Evolutionary conservation across 2,888 invertebrate genomes (phyloP), one percentile per base, ranked within the genome.

Genomic region (Apamea monoglypha): DNA sequence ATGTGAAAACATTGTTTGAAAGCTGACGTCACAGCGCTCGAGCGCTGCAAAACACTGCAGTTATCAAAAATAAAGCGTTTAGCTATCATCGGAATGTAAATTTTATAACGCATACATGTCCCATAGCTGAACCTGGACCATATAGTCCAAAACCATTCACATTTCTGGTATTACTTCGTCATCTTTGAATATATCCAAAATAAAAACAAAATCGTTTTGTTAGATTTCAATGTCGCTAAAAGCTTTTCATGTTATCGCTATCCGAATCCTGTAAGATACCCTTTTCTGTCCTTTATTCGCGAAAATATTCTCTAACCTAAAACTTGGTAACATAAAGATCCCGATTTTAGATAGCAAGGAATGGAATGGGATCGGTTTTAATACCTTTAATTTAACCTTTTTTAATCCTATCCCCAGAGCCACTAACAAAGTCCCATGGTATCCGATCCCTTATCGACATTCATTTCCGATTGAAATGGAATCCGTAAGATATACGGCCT

Each of bases 1-100:
- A 36, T 53, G 47, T 29, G 25, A 71, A 67, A 64, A 71, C 50
- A 67, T 61, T 61, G 63, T 82, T 72, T 56, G n/a, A n/a, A 67
- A 66, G 12, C 36, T 87, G 78, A 83, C 53, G 59, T 72, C 56
- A 72, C 50, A 72, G 14, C 69, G n/a, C 18, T 40, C 10, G 53
- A 53, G 6, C 32, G 29, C 63, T 74, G 63, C 53, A 74, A 76
- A 72, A 44, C 36, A 53, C 53, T 40, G 40, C 32, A 32, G 59
- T 56, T 87, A 76, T 80, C 69, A 78, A 84, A 81, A 85, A 84
- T 78, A 78, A 79, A 80, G 68, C 59, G 14, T 72, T 72, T 50
- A 59, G 29, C 61, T 73, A 72, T 83, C 85, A 87, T n/a, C n/a
- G n/a, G 47, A 21, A n/a, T 16, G 25, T 18, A 40, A 21, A 18